phyloP scores from a whole-genome alignment of 2,888 invertebrate genomes.

The Salticus scenicus region DNA sequence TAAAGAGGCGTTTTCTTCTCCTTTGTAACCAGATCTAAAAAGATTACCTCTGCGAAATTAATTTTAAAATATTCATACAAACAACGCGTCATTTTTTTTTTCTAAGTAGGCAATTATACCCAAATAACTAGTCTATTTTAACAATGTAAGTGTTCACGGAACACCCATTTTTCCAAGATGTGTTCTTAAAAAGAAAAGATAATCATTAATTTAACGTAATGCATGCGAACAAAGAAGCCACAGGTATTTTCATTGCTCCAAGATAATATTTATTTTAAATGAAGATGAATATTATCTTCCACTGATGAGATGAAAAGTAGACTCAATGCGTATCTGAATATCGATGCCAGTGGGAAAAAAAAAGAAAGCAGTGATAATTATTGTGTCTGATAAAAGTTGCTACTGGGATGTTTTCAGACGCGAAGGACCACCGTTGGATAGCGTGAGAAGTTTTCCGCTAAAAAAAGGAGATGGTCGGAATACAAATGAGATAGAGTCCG shows the following conservation, averaged over 20 bases:
- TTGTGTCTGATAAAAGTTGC: neutral
- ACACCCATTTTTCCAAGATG: slow-evolving; percentile 1
- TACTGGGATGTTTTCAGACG: neutral
- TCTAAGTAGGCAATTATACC: no score
- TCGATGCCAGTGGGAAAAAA: slow-evolving; percentile 3
- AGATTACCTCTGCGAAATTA: no score
- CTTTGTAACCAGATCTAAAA: no score
- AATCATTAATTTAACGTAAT: neutral
- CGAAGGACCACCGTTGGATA: slow-evolving; percentile 7
- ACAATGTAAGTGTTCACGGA: neutral
- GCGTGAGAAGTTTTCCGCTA: slow-evolving; percentile 36
- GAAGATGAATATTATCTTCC: neutral
- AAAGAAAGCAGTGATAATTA: slow-evolving; percentile 6
- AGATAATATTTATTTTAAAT: slow-evolving; percentile 1
- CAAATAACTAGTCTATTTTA: no score
- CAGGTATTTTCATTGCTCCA: neutral
- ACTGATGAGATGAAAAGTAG: neutral
- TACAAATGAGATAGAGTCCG: slow-evolving; percentile 35
- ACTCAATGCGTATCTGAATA: neutral
- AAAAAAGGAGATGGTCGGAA: slow-evolving; percentile 21
- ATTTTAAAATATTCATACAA: no score
- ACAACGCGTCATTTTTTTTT: no score
- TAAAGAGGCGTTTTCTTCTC: no score
- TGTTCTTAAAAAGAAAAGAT: neutral
- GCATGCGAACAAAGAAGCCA: neutral